These are phyloP conservation scores for Erebia ligea DNA, from an alignment of 2,888 invertebrate genomes.

Conservation along the genomic window DNA sequence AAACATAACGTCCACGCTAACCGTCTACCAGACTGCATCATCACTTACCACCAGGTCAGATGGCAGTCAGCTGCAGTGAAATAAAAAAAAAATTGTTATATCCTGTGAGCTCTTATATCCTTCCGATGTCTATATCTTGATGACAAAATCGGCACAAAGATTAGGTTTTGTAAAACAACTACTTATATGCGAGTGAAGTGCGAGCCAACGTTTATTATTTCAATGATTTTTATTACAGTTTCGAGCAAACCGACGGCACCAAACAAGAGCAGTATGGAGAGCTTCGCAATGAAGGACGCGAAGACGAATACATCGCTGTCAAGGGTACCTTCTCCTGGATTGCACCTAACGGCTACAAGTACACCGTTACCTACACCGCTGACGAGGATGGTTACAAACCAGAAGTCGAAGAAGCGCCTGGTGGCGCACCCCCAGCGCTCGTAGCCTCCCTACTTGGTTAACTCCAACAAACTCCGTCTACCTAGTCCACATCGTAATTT, in stretches of 20 bases:
- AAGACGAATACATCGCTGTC: slow-evolving; percentile 70
- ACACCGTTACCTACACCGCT: slow-evolving; percentile 78
- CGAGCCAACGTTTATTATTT: not conserved
- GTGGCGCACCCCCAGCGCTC: slow-evolving; percentile 49
- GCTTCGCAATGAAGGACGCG: slow-evolving; percentile 68
- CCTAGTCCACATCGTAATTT: slow-evolving; percentile 33
- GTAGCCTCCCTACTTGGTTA: slow-evolving; percentile 50
- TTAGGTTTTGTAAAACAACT: no score
- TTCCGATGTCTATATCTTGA: no score
- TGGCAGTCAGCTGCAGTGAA: no score
- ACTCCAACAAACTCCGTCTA: slow-evolving; percentile 26
- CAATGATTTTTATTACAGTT: slow-evolving; percentile 47
- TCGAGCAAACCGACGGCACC: slow-evolving; percentile 71
- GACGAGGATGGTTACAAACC: slow-evolving; percentile 64
- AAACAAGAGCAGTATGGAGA: slow-evolving; percentile 65
- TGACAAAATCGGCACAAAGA: no score
- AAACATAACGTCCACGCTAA: no score
- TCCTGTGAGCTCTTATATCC: no score
- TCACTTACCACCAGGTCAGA: no score
- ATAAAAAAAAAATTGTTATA: no score
- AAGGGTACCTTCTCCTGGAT: slow-evolving; percentile 73
- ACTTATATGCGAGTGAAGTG: no score
- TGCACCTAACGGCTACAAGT: slow-evolving; percentile 69
- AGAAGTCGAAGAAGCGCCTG: slow-evolving; percentile 57
- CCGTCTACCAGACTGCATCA: no score